Evolutionary conservation across 2,888 invertebrate species (phyloP).

Genomic region (Melipona beecheii): DNA sequence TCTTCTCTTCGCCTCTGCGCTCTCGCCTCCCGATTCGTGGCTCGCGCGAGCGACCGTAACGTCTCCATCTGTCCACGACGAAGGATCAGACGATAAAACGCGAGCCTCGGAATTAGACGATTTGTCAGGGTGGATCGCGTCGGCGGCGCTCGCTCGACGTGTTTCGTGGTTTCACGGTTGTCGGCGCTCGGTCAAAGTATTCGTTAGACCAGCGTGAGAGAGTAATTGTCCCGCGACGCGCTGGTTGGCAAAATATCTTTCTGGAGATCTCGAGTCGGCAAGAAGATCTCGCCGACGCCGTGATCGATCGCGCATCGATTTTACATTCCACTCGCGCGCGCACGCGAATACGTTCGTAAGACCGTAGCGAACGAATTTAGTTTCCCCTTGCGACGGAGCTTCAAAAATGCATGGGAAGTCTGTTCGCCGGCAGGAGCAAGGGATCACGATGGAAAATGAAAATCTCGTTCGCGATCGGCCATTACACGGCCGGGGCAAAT

Average conservation of each 20-base stretch:
- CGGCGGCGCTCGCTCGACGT: background rate
- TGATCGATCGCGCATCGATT: background rate
- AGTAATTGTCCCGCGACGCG: no score
- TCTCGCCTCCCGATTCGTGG: background rate
- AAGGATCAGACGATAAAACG: background rate
- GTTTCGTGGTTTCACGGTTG: background rate
- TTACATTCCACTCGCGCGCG: background rate
- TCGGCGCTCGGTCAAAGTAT: background rate
- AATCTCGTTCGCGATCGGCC: conserved; percentile 73
- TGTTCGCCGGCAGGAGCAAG: background rate
- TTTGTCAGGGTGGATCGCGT: background rate
- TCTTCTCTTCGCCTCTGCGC: background rate
- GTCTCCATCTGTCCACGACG: conserved; percentile 8
- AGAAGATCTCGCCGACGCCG: no score
- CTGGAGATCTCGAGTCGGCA: no score
- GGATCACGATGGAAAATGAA: conserved; percentile 49
- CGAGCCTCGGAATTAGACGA: background rate
- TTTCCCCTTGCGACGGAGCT: background rate
- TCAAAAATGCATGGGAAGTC: conserved; percentile 13
- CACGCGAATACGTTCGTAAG: no score
- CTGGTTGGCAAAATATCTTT: no score
- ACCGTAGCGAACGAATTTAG: background rate
- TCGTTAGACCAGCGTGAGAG: background rate
- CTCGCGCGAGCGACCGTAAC: background rate
- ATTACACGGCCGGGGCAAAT: conserved; percentile 76